Base-by-base conservation (phyloP, 2,797 vertebrate species). In the Galaxias olidus region DNA sequence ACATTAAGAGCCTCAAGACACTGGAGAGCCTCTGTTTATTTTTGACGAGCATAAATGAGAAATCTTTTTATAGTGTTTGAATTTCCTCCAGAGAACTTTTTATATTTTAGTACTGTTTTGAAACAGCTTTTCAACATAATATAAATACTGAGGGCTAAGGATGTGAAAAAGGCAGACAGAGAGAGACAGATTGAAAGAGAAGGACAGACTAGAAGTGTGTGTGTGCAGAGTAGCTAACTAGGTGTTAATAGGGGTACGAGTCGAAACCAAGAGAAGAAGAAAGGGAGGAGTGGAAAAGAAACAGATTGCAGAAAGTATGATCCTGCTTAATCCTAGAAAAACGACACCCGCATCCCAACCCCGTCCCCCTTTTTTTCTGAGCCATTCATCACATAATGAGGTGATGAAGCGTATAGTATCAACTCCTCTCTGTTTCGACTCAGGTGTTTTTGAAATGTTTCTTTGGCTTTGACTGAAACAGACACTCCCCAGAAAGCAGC, bases 31-130 rank as follows among this genome's bases (percentile, higher is more conserved):
- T 0, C 12, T 40, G 55, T 73, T 77, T 75, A 72, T 81, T 80
- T 71, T 71, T 63, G 71, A 76, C 60, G 12, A 56, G 49, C 59
- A 49, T 52, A 20, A 61, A 68, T 49, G 65, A 19, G n/a, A 65
- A 7, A 52, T 10, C 65, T 85, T 85, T 84, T 85, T 81, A 80
- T 76, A 88, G 79, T 0, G 6, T 61, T 58, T 63, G 77, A 82
- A 85, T 79, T 81, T 68, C 50, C 62, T 77, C 68, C 55, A 65
- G 74, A 61, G 40, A 57, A 50, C 18, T 48, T 50, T 63, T 76
- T 75, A n/a, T 54, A 71, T 76, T 77, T 78, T 65, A 82, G 60
- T 65, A 63, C 74, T 42, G 11, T 50, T 58, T 54, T 53, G 65
- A 9, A 57, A 44, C 52, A n/a, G 42, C 14, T 62, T 51, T 15